These are phyloP conservation scores for Agrochola circellaris DNA, from an alignment of 2,888 invertebrate species.

Conservation along the genomic window DNA sequence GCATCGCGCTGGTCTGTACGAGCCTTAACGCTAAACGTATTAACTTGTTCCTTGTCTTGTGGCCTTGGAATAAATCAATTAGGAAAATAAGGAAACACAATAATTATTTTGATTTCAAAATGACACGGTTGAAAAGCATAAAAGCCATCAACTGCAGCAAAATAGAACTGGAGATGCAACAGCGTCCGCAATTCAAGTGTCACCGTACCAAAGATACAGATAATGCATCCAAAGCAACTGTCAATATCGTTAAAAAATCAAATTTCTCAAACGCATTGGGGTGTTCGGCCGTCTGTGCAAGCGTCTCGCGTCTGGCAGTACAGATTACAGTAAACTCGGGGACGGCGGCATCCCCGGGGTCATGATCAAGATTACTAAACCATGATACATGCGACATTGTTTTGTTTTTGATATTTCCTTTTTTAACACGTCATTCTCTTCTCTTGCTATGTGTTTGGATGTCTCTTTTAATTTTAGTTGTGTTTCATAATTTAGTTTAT, in stretches of 20 bases:
- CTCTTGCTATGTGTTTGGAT: neutral
- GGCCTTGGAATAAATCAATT: no score
- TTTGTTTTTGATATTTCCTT: constrained; percentile 21
- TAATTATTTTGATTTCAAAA: no score
- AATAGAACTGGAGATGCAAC: no score
- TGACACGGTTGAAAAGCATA: neutral
- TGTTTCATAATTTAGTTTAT: neutral
- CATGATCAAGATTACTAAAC: constrained; percentile 56
- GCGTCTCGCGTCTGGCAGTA: constrained; percentile 47
- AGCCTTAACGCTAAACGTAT: no score
- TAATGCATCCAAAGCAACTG: constrained; percentile 21
- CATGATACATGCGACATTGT: constrained; percentile 28
- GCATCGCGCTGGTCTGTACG: no score
- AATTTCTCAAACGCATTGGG: constrained; percentile 44
- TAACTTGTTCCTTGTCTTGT: no score
- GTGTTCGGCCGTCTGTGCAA: constrained; percentile 55
- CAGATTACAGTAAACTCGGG: constrained; percentile 59
- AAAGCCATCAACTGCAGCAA: neutral
- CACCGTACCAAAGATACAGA: constrained; percentile 4
- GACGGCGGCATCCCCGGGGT: constrained; percentile 53
- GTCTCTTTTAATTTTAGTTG: neutral
- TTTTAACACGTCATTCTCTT: neutral
- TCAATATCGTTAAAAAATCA: constrained; percentile 43
- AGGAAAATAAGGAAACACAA: no score
- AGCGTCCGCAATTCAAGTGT: constrained; percentile 6